Conservation (phyloP, 1,140 invertebrate species). For the Nephila pilipes region DNA sequence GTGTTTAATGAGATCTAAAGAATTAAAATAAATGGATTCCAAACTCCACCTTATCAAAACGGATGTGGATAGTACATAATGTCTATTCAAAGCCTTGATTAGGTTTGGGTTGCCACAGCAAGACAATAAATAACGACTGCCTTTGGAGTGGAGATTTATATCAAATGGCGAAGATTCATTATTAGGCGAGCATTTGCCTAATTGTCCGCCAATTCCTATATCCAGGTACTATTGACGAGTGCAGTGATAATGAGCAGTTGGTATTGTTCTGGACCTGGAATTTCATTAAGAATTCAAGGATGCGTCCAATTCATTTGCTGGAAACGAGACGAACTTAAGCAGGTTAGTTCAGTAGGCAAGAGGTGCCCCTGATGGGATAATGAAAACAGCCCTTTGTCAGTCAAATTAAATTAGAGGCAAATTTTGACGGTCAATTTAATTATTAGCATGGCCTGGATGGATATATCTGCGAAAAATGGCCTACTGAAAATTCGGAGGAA, state of each 20-base stretch:
- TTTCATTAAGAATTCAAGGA: slow-evolving; percentile 32
- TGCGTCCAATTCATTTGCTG: background rate
- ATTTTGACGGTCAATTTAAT: background rate
- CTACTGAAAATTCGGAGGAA: no score
- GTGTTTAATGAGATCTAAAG: slow-evolving; percentile 3
- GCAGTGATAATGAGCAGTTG: background rate
- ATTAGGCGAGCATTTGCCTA: slow-evolving; percentile 35
- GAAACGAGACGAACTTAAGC: background rate
- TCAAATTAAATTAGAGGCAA: background rate
- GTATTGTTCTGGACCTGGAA: background rate
- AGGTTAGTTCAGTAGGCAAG: background rate
- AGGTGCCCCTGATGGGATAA: background rate
- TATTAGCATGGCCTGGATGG: background rate
- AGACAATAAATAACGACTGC: slow-evolving; percentile 37
- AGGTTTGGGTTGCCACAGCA: background rate
- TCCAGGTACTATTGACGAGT: background rate
- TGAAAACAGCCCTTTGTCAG: background rate
- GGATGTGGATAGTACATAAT: background rate
- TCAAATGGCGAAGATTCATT: slow-evolving; percentile 34
- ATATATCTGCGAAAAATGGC: no score
- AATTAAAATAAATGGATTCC: slow-evolving; percentile 26
- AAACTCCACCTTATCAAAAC: slow-evolving; percentile 1
- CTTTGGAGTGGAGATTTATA: background rate
- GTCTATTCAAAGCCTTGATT: background rate
- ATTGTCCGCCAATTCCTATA: background rate